A percentile compares a stretch with the other conserved stretches of the same genome.
phyloP scores from a whole-genome alignment of 2,113 vertebrate genomes.

The Cygnus atratus region DNA sequence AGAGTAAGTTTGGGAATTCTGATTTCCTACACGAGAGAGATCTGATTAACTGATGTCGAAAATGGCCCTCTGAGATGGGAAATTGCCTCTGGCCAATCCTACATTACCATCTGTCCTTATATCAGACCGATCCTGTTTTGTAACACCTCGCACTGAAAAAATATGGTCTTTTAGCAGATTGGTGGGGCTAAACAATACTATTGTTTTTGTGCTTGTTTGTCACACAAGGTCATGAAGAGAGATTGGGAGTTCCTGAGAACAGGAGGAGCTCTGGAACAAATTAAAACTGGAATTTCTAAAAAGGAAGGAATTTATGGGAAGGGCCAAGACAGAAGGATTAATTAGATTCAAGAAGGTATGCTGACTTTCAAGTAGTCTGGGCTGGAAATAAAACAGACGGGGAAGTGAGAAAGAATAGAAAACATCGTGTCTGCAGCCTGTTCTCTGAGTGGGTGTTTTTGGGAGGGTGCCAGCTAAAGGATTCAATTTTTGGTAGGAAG shows the following conservation, averaged over 20 bases:
- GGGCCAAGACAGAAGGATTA: neutral
- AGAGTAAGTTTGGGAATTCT: neutral
- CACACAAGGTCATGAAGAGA: neutral
- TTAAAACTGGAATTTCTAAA: neutral
- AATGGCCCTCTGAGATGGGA: neutral
- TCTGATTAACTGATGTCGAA: neutral
- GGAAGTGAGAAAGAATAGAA: constrained; percentile 25
- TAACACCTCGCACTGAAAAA: neutral
- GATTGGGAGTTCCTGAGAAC: neutral
- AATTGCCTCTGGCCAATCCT: neutral
- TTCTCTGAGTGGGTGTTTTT: neutral
- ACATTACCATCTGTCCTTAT: neutral
- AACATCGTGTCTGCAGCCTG: neutral
- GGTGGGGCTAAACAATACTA: neutral
- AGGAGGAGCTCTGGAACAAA: constrained; percentile 25
- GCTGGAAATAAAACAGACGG: neutral
- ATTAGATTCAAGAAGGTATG: neutral
- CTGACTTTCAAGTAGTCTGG: neutral
- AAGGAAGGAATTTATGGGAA: neutral
- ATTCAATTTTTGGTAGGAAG: neutral
- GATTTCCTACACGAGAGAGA: neutral
- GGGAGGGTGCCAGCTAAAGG: neutral
- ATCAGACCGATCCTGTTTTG: neutral
- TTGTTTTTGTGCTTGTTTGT: neutral
- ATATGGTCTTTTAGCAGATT: neutral